Conservation (phyloP, 2,888 invertebrate genomes). For the Campoletis raptor region DNA sequence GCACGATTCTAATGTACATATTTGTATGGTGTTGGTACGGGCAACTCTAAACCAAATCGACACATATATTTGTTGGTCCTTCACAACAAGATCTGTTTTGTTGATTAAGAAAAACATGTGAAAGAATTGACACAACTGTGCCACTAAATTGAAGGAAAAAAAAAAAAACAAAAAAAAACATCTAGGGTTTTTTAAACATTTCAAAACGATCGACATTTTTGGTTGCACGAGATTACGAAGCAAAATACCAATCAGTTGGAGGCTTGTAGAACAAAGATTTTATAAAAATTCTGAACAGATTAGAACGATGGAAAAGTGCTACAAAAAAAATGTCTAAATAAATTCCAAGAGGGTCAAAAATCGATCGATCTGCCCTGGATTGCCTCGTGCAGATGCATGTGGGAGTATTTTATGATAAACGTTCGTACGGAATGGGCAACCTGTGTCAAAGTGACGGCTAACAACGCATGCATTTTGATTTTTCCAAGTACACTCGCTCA, state of each 20-base stretch:
- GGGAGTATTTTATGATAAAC: slow-evolving; percentile 23
- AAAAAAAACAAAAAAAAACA: background rate
- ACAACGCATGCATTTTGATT: slow-evolving; percentile 17
- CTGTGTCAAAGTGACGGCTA: slow-evolving; percentile 22
- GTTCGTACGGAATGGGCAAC: slow-evolving; percentile 20
- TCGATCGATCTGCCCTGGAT: background rate
- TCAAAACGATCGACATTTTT: background rate
- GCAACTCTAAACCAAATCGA: background rate
- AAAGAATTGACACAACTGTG: background rate
- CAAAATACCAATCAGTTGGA: background rate
- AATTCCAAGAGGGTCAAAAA: background rate
- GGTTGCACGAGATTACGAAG: background rate
- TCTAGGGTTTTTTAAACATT: background rate
- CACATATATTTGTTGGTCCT: background rate
- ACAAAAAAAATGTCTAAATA: background rate
- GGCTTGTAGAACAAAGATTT: background rate
- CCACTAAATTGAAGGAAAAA: background rate
- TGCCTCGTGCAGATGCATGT: slow-evolving; percentile 18
- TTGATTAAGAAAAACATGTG: background rate
- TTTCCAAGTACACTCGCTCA: slow-evolving; percentile 15
- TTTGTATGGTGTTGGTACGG: slow-evolving; percentile 16
- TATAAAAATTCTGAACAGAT: background rate
- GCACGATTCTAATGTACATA: slow-evolving; percentile 27
- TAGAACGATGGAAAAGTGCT: background rate
- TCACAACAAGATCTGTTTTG: background rate